phyloP scores from a whole-genome alignment of 1,140 invertebrate species.

The Drosophila ficusphila region DNA sequence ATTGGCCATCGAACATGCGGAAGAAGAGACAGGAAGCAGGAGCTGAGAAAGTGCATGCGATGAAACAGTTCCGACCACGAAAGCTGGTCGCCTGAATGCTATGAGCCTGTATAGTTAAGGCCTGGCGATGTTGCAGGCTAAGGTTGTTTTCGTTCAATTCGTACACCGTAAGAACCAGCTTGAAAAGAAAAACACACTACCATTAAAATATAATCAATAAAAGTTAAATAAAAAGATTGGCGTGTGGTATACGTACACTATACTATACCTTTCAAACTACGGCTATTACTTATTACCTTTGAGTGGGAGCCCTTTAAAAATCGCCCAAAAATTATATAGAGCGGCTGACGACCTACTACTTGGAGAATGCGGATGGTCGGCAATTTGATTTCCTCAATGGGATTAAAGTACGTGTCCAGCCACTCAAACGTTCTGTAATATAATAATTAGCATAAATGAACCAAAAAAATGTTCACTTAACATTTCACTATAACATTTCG shows the following conservation, averaged over 20 bases:
- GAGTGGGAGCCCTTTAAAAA: slow-evolving; percentile 46
- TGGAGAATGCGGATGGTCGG: slow-evolving; percentile 56
- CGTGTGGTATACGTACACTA: no score
- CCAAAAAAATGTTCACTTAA: neutral
- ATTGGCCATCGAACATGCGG: slow-evolving; percentile 69
- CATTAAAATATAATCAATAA: neutral
- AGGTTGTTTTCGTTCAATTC: slow-evolving; percentile 38
- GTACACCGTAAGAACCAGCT: slow-evolving; percentile 63
- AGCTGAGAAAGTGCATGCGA: slow-evolving; percentile 47
- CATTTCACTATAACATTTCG: no score
- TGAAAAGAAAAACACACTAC: neutral
- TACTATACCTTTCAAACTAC: no score
- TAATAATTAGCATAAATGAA: neutral
- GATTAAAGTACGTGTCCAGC: slow-evolving; percentile 74
- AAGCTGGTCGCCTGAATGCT: slow-evolving; percentile 48
- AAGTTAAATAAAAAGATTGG: no score
- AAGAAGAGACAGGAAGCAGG: slow-evolving; percentile 43
- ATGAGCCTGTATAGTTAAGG: slow-evolving; percentile 54
- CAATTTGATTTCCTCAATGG: slow-evolving; percentile 63
- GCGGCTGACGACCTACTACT: slow-evolving; percentile 51
- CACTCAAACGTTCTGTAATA: slow-evolving; percentile 69
- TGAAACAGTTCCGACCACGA: slow-evolving; percentile 56
- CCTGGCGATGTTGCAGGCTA: slow-evolving; percentile 52
- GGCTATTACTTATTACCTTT: slow-evolving; percentile 31
- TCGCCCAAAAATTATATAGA: slow-evolving; percentile 62